A percentile compares a stretch with the other conserved stretches of the same genome.
Conservation (phyloP, 1,140 invertebrate species). For the Dendrolimus kikuchii region DNA sequence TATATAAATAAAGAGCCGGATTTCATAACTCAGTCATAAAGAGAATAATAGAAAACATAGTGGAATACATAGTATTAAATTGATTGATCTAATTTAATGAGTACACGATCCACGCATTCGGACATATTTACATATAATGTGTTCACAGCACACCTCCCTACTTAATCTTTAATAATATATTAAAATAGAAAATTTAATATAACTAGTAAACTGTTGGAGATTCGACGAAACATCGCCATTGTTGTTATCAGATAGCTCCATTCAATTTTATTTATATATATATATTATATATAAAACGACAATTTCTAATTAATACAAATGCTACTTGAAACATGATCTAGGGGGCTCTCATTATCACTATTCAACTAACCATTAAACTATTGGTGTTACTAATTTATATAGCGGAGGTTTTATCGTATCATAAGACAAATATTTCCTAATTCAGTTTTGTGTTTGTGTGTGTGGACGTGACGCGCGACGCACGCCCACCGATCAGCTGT, state of each 20-base stretch:
- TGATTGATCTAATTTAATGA: constrained; percentile 12
- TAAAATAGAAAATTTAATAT: constrained; percentile 69
- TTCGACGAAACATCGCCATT: constrained; percentile 45
- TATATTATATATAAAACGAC: constrained; percentile 57
- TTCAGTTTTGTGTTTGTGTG: constrained; percentile 9
- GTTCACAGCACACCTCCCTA: constrained; percentile 25
- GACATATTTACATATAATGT: constrained; percentile 33
- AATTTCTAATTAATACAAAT: constrained; percentile 58
- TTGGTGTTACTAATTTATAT: constrained; percentile 56
- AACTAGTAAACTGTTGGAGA: constrained; percentile 62
- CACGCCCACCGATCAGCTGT: too few species aligned
- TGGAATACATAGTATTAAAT: constrained; percentile 13
- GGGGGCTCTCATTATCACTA: constrained; percentile 44
- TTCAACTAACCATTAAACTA: constrained; percentile 50
- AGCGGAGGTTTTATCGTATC: constrained; percentile 38
- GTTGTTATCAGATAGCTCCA: constrained; percentile 22
- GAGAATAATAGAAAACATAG: constrained; percentile 18
- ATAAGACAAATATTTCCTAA: constrained; percentile 38
- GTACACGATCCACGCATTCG: constrained; percentile 21
- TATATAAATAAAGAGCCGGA: background rate
- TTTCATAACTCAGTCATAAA: constrained; percentile 3
- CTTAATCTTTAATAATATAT: constrained; percentile 54
- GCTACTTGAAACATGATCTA: constrained; percentile 56
- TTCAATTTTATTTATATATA: constrained; percentile 28
- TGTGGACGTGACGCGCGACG: background rate